Evolutionary conservation across 2,888 invertebrate genomes (phyloP).

Genomic region (Lasioglossum morio): DNA sequence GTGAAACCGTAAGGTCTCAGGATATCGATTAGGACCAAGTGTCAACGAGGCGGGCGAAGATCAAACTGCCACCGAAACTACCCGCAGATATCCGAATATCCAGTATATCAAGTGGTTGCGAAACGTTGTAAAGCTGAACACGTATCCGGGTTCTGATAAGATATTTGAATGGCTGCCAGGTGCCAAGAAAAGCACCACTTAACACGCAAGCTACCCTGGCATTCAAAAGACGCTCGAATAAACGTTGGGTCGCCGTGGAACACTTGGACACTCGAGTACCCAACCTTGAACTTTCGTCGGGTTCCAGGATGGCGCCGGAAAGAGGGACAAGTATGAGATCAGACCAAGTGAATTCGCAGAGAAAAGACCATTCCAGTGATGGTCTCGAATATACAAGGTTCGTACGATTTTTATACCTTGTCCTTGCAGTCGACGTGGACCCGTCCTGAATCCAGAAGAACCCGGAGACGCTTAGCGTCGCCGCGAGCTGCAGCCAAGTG

Average conservation of each 20-base stretch:
- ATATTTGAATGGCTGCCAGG: slow-evolving; percentile 58
- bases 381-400: background rate
- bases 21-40: background rate
- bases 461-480: slow-evolving; percentile 90
- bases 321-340: background rate
- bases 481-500: slow-evolving; percentile 96
- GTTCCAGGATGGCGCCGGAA: background rate
- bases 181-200: background rate
- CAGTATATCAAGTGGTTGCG: background rate
- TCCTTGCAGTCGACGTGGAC: slow-evolving; percentile 98
- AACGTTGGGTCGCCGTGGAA: background rate
- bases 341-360: background rate
- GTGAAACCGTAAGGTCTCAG: background rate
- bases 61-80: background rate
- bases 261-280: background rate
- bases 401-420: slow-evolving; percentile 87
- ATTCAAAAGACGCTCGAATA: background rate
- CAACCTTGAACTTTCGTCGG: slow-evolving; percentile 5
- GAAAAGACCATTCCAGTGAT: background rate
- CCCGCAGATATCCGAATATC: background rate
- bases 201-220: background rate
- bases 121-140: background rate
- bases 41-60: background rate
- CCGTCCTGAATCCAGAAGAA: slow-evolving; percentile 95
- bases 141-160: slow-evolving; percentile 60